Conservation (phyloP, 2,888 invertebrate genomes). For the Fragum whitleyi region DNA sequence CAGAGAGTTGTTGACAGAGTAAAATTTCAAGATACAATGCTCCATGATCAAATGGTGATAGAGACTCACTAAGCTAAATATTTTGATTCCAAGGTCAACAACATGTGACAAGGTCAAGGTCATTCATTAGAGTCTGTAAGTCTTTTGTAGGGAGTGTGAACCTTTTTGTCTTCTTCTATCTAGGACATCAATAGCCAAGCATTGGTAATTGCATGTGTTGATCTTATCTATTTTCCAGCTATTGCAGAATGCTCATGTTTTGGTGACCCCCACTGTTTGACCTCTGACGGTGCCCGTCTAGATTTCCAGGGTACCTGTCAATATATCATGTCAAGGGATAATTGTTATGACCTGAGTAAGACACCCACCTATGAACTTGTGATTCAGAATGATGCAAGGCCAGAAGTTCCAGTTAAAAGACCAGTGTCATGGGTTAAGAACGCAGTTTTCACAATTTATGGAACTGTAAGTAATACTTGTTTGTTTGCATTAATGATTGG, state of each 20-base stretch:
- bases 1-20: no score
- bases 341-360: constrained; percentile 63
- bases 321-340: constrained; percentile 77
- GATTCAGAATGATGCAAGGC: constrained; percentile 62
- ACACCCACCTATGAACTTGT: constrained; percentile 69
- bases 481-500: not conserved
- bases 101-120: no score
- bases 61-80: no score
- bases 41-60: no score
- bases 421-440: constrained; percentile 76
- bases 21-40: no score
- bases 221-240: constrained; percentile 68
- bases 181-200: no score
- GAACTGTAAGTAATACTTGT: constrained; percentile 61
- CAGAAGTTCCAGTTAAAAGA: constrained; percentile 20
- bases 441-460: constrained; percentile 62
- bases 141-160: no score
- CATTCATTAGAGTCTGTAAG: no score
- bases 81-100: no score
- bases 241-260: constrained; percentile 79
- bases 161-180: no score
- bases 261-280: constrained; percentile 82
- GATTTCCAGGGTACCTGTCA: constrained; percentile 80
- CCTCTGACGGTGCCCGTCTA: constrained; percentile 73
- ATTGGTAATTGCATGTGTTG: no score